phyloP scores from a whole-genome alignment of 2,888 invertebrate species.

The Catocala fraxini region DNA sequence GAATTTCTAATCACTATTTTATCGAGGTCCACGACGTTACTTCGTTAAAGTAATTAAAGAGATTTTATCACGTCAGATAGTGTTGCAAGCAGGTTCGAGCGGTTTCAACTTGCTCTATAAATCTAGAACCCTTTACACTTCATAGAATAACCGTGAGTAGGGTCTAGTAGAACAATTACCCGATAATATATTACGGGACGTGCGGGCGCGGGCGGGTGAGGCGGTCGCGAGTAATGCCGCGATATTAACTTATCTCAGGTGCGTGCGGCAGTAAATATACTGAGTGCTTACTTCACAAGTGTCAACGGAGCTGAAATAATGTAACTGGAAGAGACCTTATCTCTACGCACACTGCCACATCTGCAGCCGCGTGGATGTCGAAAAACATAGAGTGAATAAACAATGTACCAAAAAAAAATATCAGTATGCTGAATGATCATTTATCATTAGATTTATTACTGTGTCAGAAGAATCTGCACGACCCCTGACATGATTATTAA shows the following conservation, averaged over 20 bases:
- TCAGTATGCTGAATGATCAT: slow-evolving; percentile 34
- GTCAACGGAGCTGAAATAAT: slow-evolving; percentile 55
- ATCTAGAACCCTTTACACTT: slow-evolving; percentile 80
- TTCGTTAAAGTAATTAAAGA: slow-evolving; percentile 70
- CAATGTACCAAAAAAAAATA: slow-evolving; percentile 29
- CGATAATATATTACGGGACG: slow-evolving; percentile 67
- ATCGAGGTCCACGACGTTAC: slow-evolving; percentile 40
- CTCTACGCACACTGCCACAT: slow-evolving; percentile 39
- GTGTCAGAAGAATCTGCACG: slow-evolving; percentile 43
- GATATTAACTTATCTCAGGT: slow-evolving; percentile 78
- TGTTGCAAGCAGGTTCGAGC: slow-evolving; percentile 62
- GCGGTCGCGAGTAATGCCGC: slow-evolving; percentile 64
- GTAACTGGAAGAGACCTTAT: slow-evolving; percentile 42
- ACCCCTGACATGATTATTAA: slow-evolving; percentile 48
- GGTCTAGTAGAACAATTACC: slow-evolving; percentile 79
- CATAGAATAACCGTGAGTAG: slow-evolving; percentile 76
- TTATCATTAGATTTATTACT: slow-evolving; percentile 50
- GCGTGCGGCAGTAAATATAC: slow-evolving; percentile 64
- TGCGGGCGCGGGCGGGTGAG: slow-evolving; percentile 28
- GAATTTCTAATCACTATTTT: slow-evolving; percentile 60
- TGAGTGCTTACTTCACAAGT: slow-evolving; percentile 57
- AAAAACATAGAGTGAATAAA: slow-evolving; percentile 36
- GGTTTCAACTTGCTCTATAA: slow-evolving; percentile 77
- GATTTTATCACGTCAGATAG: slow-evolving; percentile 70
- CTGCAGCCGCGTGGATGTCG: slow-evolving; percentile 20